A percentile compares a stretch with the other conserved stretches of the same genome.
These are phyloP conservation scores for Podargus strigoides DNA, from an alignment of 2,797 vertebrate genomes.

Conservation along the genomic window DNA sequence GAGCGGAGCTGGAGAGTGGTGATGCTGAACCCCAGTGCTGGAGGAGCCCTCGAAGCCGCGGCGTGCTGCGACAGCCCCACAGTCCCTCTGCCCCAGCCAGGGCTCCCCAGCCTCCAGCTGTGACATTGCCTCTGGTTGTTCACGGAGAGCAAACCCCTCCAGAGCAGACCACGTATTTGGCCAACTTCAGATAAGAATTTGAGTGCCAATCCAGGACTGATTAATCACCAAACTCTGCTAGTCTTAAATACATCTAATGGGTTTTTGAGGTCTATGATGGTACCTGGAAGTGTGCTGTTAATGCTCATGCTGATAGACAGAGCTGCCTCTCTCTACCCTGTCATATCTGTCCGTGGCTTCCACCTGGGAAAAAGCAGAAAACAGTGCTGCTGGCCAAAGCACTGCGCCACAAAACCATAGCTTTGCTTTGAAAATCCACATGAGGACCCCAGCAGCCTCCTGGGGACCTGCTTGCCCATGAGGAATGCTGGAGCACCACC, in stretches of 20 bases:
- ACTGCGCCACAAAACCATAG: not conserved
- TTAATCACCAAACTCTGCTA: not conserved
- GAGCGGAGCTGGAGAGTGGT: not conserved
- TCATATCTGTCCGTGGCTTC: not conserved
- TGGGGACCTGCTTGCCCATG: not conserved
- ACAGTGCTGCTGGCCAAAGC: not conserved
- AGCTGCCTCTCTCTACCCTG: not conserved
- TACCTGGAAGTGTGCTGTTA: accelerated
- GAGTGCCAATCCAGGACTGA: not conserved
- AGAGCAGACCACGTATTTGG: accelerated
- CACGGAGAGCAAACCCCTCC: accelerated
- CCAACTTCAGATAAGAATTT: accelerated
- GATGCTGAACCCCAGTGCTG: accelerated
- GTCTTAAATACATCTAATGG: accelerated
- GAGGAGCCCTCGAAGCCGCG: not conserved
- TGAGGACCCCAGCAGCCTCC: accelerated
- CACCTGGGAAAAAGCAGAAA: accelerated
- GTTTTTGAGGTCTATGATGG: accelerated
- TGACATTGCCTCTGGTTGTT: not conserved
- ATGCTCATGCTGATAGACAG: accelerated
- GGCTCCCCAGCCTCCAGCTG: too few species aligned
- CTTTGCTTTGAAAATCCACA: accelerated
- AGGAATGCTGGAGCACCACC: not conserved
- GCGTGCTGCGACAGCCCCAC: not conserved
- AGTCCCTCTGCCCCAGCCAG: accelerated